Conservation (phyloP, 2,888 invertebrate genomes). For the Enoplolaimus lenunculus region DNA sequence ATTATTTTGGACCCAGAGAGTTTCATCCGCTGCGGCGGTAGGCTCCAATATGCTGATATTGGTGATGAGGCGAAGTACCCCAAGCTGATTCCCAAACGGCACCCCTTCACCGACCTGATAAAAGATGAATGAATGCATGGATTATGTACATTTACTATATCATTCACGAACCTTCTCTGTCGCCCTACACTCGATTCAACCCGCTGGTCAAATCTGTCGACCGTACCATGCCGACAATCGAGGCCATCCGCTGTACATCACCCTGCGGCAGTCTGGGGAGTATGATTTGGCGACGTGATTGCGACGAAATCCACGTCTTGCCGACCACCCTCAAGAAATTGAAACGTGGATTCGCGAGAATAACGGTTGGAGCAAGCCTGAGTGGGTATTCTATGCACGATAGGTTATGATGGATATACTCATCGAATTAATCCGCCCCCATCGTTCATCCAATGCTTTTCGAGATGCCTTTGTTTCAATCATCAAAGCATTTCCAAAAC, state of each 20-base stretch:
- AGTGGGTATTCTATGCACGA: background rate
- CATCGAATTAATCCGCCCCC: background rate
- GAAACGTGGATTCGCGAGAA: background rate
- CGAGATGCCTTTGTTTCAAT: background rate
- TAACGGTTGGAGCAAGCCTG: background rate
- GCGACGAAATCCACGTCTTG: background rate
- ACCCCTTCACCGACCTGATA: background rate
- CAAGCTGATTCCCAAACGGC: background rate
- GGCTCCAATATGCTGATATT: background rate
- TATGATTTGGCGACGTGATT: background rate
- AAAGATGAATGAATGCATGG: background rate
- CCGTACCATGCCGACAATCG: background rate
- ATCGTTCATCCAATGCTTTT: background rate
- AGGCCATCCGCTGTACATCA: background rate
- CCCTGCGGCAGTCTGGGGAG: background rate
- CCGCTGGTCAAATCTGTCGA: background rate
- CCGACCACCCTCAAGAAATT: background rate
- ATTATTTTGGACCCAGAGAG: background rate
- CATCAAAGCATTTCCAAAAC: background rate
- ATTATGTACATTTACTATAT: background rate
- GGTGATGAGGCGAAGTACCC: background rate
- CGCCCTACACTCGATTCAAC: background rate
- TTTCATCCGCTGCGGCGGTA: background rate
- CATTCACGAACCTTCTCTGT: background rate
- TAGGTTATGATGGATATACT: background rate